These are phyloP conservation scores for Pipistrellus pipistrellus DNA, from an alignment of 2,797 vertebrate genomes.

Conservation along the genomic window DNA sequence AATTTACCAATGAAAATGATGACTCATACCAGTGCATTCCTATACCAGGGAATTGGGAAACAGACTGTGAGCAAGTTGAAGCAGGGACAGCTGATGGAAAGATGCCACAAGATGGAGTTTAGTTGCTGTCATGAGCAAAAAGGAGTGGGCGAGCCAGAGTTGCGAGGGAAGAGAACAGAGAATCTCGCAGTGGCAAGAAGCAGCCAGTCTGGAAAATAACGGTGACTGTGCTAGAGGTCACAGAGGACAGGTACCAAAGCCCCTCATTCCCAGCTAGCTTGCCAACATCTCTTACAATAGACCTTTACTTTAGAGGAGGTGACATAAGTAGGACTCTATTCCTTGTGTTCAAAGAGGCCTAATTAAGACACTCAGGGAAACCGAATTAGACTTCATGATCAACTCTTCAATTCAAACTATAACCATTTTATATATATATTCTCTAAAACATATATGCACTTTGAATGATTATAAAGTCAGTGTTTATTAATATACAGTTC, in stretches of 20 bases:
- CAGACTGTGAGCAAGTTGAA: not conserved
- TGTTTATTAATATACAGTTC: too few relatives aligned
- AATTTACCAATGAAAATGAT: not conserved
- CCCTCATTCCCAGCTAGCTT: not conserved
- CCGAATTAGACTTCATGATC: not conserved
- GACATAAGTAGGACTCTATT: not conserved
- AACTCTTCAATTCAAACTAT: not conserved
- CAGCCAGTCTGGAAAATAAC: not conserved
- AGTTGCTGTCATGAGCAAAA: not conserved
- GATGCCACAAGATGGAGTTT: accelerated
- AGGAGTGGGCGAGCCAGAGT: not conserved
- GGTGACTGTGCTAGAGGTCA: accelerated
- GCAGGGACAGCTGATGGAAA: not conserved
- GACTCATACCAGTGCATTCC: not conserved
- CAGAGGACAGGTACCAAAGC: too few relatives aligned
- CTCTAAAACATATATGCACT: too few relatives aligned
- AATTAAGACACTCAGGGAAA: not conserved
- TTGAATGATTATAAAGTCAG: too few relatives aligned
- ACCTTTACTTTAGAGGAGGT: not conserved
- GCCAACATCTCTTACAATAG: not conserved
- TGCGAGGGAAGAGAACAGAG: accelerated
- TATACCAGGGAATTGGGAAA: not conserved
- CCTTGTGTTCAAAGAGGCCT: not conserved
- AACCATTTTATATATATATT: not conserved
- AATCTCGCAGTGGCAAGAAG: not conserved